These are phyloP conservation scores for Coturnix japonica DNA, from an alignment of 2,113 vertebrate genomes.

Conservation along the genomic window DNA sequence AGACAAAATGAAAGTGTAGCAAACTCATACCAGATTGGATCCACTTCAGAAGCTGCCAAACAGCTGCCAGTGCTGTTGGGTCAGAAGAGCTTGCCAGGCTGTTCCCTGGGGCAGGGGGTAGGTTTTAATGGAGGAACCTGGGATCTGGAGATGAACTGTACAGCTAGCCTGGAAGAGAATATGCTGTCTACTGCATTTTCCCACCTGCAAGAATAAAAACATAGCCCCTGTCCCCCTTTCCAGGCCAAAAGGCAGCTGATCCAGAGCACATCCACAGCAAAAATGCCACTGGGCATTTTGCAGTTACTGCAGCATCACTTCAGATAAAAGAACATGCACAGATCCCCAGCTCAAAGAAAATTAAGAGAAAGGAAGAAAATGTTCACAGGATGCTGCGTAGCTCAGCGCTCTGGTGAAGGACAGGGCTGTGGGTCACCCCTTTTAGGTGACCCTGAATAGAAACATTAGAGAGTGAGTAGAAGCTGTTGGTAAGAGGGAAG, in stretches of 20 bases:
- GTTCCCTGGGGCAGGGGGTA: conserved; percentile 57
- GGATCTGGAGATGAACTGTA: conserved; percentile 46
- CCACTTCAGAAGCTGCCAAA: conserved; percentile 74
- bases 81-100: conserved; percentile 69
- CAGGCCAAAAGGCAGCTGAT: conserved; percentile 48
- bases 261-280: not conserved
- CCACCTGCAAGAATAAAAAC: conserved; percentile 10
- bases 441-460: not conserved
- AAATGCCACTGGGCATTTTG: not conserved
- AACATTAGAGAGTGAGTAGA: not conserved
- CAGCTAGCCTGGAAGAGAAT: conserved; percentile 51
- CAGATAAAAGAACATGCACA: not conserved
- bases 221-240: not conserved
- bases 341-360: not conserved
- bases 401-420: not conserved
- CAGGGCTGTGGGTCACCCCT: not conserved
- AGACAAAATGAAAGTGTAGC: conserved; percentile 75
- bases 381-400: not conserved
- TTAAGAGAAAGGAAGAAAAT: not conserved
- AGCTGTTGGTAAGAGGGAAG: not conserved
- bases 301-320: conserved; percentile 33
- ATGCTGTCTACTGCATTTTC: conserved; percentile 54
- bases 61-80: conserved; percentile 72
- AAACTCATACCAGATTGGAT: conserved; percentile 78
- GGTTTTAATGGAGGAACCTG: conserved; percentile 61